Evolutionary conservation across 2,797 vertebrate species (phyloP).

Genomic region (Philypnodon macrostomus): DNA sequence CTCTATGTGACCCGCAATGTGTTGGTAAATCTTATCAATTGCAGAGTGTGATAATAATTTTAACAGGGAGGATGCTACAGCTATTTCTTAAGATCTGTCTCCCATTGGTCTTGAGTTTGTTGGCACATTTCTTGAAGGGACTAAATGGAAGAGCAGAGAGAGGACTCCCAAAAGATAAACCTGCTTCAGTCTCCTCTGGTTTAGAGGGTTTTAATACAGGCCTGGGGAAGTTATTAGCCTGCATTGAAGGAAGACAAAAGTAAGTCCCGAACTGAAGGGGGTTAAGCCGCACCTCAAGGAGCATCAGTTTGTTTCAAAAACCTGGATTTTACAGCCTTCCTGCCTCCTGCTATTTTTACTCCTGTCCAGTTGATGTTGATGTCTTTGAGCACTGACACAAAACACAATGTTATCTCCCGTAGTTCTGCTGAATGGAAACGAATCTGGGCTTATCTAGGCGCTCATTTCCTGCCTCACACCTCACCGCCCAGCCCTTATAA

Average conservation of each 20-base stretch:
- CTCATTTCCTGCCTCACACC: conserved; percentile 77
- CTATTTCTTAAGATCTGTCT: conserved; percentile 28
- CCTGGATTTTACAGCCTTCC: conserved; percentile 48
- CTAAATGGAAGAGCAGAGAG: conserved; percentile 2
- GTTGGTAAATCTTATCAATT: conserved; percentile 27
- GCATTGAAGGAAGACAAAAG: conserved; percentile 38
- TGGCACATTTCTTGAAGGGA: conserved; percentile 18
- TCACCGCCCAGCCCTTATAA: conserved; percentile 44
- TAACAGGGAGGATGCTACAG: conserved; percentile 25
- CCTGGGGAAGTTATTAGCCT: conserved; percentile 29
- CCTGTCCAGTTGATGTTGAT: conserved; percentile 31
- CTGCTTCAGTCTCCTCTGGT: neutral
- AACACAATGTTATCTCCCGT: conserved; percentile 43
- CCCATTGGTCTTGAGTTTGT: conserved; percentile 9
- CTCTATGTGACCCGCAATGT: conserved; percentile 15
- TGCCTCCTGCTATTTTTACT: conserved; percentile 48
- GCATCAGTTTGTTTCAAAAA: conserved; percentile 42
- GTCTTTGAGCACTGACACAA: conserved; percentile 26
- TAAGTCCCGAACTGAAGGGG: conserved; percentile 14
- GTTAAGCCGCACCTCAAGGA: conserved; percentile 54
- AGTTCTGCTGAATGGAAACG: conserved; percentile 59
- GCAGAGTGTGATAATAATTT: conserved; percentile 26
- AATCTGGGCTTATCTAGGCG: conserved; percentile 62
- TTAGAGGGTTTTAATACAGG: conserved; percentile 11
- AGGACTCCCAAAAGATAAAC: conserved; percentile 9